Evolutionary conservation across 1,140 invertebrate genomes (phyloP).

Genomic region (Halesus radiatus): DNA sequence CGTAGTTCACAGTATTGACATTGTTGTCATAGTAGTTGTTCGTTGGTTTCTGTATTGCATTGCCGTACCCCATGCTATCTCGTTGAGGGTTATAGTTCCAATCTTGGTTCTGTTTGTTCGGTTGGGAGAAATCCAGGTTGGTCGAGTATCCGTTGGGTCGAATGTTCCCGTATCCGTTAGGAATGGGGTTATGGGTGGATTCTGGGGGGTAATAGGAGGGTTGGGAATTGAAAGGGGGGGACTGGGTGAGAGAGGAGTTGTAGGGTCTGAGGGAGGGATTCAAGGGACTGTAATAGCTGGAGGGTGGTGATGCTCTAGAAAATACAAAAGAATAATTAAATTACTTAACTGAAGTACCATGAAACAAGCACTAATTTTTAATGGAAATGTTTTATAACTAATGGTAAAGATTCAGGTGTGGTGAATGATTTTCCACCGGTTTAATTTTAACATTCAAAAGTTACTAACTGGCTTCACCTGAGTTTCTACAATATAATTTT

Average conservation of each 20-base stretch:
- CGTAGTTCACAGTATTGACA: constrained; percentile 32
- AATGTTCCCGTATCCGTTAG: background rate
- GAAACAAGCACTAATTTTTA: too few relatives aligned
- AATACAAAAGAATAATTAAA: background rate
- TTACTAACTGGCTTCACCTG: too few relatives aligned
- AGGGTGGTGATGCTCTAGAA: constrained; percentile 1
- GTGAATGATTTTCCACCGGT: too few relatives aligned
- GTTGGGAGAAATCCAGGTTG: constrained; percentile 2
- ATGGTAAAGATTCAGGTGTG: too few relatives aligned
- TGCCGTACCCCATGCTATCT: background rate
- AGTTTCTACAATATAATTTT: too few relatives aligned
- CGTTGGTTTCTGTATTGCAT: background rate
- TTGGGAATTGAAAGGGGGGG: background rate
- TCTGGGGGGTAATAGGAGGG: background rate
- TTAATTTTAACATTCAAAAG: too few relatives aligned
- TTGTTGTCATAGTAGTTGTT: constrained; percentile 31
- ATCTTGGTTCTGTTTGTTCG: background rate
- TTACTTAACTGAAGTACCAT: too few relatives aligned
- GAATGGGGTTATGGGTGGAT: background rate
- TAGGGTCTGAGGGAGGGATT: background rate
- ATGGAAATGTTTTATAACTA: too few relatives aligned
- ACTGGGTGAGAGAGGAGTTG: background rate
- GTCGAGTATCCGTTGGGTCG: background rate
- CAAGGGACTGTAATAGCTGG: background rate
- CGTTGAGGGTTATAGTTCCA: constrained; percentile 24